Conservation (phyloP, 2,888 invertebrate genomes). For the Nesidiocoris tenuis region DNA sequence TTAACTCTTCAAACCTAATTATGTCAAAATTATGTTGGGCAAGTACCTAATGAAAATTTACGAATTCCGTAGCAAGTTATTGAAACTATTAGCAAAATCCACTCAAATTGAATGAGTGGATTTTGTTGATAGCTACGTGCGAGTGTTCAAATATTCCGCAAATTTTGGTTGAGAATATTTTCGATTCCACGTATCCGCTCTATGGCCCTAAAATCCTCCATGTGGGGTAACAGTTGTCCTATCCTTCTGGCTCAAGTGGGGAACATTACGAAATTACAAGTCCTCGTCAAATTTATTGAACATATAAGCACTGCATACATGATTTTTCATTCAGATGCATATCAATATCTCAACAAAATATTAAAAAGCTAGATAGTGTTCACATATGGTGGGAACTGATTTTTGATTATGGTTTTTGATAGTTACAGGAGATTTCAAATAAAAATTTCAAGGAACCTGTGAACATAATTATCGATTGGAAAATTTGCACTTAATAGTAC, state of each 20-base stretch:
- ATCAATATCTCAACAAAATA: constrained; percentile 30
- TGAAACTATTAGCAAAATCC: no score
- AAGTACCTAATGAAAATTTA: no score
- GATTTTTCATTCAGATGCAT: constrained; percentile 33
- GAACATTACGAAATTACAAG: neutral
- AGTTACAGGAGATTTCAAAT: neutral
- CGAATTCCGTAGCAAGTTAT: no score
- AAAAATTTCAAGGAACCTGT: neutral
- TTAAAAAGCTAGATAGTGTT: constrained; percentile 18
- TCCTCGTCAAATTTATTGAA: constrained; percentile 41
- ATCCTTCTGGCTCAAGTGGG: neutral
- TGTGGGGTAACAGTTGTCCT: no score
- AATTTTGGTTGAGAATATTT: no score
- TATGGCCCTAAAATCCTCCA: no score
- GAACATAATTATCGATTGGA: neutral
- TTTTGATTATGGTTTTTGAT: neutral
- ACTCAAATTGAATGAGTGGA: no score
- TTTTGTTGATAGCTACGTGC: no score
- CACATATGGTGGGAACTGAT: neutral
- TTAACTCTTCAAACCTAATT: no score
- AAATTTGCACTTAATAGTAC: neutral
- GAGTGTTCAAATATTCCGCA: no score
- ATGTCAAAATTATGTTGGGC: no score
- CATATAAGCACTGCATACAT: constrained; percentile 40
- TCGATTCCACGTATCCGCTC: no score